These are phyloP conservation scores for Eupleurogrammus muticus DNA, from an alignment of 2,797 vertebrate genomes.

Conservation along the genomic window DNA sequence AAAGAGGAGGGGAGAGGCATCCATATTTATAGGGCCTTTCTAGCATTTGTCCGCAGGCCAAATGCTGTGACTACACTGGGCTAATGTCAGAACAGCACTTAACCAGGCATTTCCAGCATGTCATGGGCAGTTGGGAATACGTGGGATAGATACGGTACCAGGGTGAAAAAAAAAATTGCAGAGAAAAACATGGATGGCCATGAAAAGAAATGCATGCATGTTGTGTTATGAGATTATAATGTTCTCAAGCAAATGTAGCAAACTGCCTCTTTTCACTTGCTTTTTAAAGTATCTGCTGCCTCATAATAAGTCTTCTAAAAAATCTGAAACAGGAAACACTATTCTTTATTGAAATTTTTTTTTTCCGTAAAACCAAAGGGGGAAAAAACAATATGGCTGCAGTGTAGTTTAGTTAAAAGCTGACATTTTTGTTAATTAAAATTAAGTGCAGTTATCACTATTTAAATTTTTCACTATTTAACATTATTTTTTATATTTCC, in stretches of 20 bases:
- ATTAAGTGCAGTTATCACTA: background rate
- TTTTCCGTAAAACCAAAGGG: background rate
- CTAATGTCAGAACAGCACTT: conserved; percentile 84
- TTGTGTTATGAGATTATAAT: conserved; percentile 8
- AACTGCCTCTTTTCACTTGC: background rate
- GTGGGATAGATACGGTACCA: conserved; percentile 55
- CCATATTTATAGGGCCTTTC: conserved; percentile 81
- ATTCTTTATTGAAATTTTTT: background rate
- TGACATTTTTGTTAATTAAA: too few relatives aligned
- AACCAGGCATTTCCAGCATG: conserved; percentile 81
- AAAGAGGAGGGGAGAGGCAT: conserved; percentile 65
- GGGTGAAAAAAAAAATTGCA: conserved; percentile 16
- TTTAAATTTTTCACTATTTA: too few relatives aligned
- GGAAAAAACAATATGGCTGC: background rate
- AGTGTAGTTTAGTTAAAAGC: too few relatives aligned
- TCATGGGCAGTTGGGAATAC: conserved; percentile 75
- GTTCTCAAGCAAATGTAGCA: conserved; percentile 9
- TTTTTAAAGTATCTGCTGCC: background rate
- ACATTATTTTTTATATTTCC: background rate
- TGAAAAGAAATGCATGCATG: conserved; percentile 23
- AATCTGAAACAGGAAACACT: conserved; percentile 1
- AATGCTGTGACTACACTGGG: conserved; percentile 81
- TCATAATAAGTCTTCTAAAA: background rate
- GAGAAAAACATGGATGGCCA: conserved; percentile 42
- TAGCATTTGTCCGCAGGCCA: conserved; percentile 80